Evolutionary conservation across 1,140 invertebrate genomes (phyloP).

Genomic region (Reticulitermes speratus): DNA sequence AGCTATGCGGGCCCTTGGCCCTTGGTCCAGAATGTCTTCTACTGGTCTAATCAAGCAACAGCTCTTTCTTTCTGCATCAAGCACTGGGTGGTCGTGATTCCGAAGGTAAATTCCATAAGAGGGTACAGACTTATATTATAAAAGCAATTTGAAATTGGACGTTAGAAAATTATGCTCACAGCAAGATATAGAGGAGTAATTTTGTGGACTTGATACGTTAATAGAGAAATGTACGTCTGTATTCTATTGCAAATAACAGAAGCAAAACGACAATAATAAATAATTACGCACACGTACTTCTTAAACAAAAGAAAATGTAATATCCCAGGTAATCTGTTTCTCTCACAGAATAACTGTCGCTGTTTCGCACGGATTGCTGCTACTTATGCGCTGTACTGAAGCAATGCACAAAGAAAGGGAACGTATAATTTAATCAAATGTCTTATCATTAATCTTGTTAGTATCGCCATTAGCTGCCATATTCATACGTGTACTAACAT

Average conservation of each 20-base stretch:
- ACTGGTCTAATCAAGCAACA: neutral
- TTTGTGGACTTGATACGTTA: neutral
- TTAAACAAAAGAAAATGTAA: neutral
- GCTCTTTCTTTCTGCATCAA: no score
- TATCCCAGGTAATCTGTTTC: neutral
- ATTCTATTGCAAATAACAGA: conserved; percentile 7
- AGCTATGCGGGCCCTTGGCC: neutral
- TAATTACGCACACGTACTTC: neutral
- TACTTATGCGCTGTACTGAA: no score
- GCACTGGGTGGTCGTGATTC: neutral
- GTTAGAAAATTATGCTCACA: neutral
- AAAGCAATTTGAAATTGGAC: neutral
- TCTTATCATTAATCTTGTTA: no score
- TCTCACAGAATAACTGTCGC: neutral
- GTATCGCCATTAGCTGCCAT: no score
- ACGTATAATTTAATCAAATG: no score
- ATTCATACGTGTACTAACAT: no score
- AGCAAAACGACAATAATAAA: neutral
- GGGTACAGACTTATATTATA: neutral
- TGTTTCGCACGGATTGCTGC: neutral
- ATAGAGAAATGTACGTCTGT: neutral
- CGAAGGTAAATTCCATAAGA: neutral
- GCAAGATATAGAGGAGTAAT: neutral
- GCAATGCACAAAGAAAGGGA: no score
- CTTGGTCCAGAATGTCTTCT: no score